Percentiles rank a stretch among this genome's conserved stretches.
Conservation (phyloP, 2,113 vertebrate species). For the Charina bottae region DNA sequence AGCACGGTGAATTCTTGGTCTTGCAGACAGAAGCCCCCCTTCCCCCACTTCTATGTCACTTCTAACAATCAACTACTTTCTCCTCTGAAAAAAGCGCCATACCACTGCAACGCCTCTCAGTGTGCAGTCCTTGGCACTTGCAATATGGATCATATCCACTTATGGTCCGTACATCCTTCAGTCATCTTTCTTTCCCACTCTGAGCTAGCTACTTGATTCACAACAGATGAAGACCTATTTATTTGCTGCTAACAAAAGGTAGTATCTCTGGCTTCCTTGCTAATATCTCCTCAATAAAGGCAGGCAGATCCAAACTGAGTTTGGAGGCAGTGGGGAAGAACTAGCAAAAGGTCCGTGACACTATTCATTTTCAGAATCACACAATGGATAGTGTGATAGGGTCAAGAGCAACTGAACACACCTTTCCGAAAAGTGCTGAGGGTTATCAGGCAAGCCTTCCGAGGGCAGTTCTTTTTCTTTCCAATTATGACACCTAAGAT, state of each 20-base stretch:
- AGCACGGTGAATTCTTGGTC: too few species aligned
- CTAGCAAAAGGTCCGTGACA: not conserved
- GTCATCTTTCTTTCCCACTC: not conserved
- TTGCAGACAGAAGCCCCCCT: too few species aligned
- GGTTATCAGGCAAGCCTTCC: not conserved
- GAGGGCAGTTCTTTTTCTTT: too few species aligned
- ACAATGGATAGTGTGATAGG: not conserved
- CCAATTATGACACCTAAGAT: not conserved
- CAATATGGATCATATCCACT: too few species aligned
- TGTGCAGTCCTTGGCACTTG: too few species aligned
- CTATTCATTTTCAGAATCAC: not conserved
- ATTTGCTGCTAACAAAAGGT: not conserved
- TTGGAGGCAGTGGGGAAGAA: not conserved
- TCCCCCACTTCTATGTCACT: too few species aligned
- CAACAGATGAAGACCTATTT: not conserved
- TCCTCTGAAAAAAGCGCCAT: too few species aligned
- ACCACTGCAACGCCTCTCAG: too few species aligned
- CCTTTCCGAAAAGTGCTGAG: not conserved
- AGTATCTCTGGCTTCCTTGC: not conserved
- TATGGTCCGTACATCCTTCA: not conserved
- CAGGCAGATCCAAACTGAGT: not conserved
- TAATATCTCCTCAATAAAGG: not conserved
- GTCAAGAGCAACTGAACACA: not conserved
- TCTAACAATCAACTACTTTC: too few species aligned
- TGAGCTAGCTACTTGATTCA: not conserved